phyloP scores from a whole-genome alignment of 1,140 invertebrate species.

The Leguminivora glycinivorella region DNA sequence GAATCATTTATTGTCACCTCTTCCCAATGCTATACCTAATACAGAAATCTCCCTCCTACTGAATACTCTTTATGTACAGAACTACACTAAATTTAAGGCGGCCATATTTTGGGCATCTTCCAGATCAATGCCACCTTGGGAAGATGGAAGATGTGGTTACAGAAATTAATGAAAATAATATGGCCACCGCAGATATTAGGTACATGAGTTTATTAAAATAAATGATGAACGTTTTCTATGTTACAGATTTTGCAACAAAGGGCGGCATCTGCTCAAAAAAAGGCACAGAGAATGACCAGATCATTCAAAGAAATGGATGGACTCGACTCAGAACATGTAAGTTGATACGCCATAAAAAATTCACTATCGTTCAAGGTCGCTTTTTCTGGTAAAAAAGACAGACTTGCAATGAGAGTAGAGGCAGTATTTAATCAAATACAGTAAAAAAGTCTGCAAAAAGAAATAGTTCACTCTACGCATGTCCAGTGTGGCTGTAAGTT shows the following conservation, averaged over 20 bases:
- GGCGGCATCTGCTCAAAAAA: constrained; percentile 63
- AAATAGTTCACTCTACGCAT: neutral
- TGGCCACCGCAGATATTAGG: neutral
- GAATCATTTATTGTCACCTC: too few relatives aligned
- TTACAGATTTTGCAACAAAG: constrained; percentile 65
- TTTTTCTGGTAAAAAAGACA: neutral
- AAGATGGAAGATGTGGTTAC: too few relatives aligned
- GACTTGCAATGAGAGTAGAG: neutral
- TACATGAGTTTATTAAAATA: too few relatives aligned
- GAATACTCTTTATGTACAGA: too few relatives aligned
- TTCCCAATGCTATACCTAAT: too few relatives aligned
- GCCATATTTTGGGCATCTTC: too few relatives aligned
- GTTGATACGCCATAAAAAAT: constrained; percentile 23
- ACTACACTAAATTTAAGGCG: too few relatives aligned
- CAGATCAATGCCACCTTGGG: too few relatives aligned
- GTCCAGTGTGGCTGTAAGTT: too few relatives aligned
- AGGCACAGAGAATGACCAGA: constrained; percentile 57
- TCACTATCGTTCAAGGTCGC: neutral
- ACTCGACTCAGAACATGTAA: constrained; percentile 48
- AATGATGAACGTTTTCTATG: neutral
- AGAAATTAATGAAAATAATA: neutral
- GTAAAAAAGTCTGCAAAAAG: neutral
- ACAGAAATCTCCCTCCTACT: too few relatives aligned
- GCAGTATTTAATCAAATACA: too few relatives aligned
- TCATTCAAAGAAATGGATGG: constrained; percentile 48